phyloP scores from a whole-genome alignment of 2,888 invertebrate species.

The Oscheius sp. region DNA sequence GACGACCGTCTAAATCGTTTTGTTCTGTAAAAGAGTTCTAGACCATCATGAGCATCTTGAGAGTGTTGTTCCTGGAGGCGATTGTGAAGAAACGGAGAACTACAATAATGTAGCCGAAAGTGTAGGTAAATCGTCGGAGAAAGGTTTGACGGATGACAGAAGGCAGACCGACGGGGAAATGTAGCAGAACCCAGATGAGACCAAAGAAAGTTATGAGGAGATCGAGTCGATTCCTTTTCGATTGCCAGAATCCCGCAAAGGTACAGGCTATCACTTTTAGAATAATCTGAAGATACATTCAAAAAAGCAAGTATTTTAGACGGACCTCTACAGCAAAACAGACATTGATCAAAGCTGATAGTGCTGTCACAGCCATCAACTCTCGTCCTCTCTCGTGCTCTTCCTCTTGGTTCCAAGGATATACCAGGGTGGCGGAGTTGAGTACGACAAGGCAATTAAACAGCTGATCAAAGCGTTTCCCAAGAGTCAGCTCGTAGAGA shows the following conservation, averaged over 20 bases:
- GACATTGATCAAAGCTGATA: conserved; percentile 88
- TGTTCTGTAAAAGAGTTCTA: too few species aligned
- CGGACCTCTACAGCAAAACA: conserved; percentile 88
- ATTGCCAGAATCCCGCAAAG: conserved; percentile 97
- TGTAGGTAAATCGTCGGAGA: conserved; percentile 87
- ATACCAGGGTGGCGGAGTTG: conserved; percentile 87
- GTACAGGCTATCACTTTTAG: conserved; percentile 99
- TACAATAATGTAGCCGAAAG: conserved; percentile 96
- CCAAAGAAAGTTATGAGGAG: conserved; percentile 89
- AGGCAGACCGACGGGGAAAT: conserved; percentile 69
- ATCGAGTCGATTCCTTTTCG: conserved; percentile 95
- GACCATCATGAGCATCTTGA: conserved; percentile 96
- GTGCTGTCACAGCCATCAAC: conserved; percentile 81
- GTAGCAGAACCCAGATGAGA: conserved; percentile 95
- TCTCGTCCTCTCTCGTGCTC: conserved; percentile 81
- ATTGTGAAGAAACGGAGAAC: conserved; percentile 98
- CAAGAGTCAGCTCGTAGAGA: conserved; percentile 97
- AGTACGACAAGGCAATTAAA: conserved; percentile 92
- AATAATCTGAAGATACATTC: conserved; percentile 79
- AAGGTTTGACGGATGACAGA: conserved; percentile 48
- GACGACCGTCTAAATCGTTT: conserved; percentile 83
- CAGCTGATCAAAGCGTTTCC: conserved; percentile 86
- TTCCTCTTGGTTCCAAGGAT: conserved; percentile 75
- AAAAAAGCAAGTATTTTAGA: neutral
- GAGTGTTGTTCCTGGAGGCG: conserved; percentile 86